phyloP scores from a whole-genome alignment of 2,113 vertebrate species.

The Melanostigma gelatinosum region DNA sequence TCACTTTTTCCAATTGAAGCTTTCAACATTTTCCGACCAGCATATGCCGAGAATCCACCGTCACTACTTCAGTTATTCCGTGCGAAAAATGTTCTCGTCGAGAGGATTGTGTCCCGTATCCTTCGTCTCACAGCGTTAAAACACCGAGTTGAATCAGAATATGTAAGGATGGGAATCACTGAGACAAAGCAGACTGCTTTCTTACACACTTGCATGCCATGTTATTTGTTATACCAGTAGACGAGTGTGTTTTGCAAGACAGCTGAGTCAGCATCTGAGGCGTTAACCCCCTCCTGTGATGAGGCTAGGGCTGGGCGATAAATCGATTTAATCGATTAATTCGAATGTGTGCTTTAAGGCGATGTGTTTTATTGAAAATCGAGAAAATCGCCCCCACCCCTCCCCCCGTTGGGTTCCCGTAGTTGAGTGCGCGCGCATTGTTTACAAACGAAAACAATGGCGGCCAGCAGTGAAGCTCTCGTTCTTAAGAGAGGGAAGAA shows the following conservation, averaged over 20 bases:
- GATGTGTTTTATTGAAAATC: no score
- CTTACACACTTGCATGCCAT: no score
- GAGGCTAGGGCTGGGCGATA: no score
- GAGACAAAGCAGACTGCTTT: background rate
- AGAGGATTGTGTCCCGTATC: background rate
- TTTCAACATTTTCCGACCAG: conserved; percentile 14
- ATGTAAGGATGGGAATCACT: background rate
- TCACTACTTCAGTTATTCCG: conserved; percentile 14
- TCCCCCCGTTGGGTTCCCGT: no score
- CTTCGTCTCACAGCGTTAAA: background rate
- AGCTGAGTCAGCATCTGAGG: conserved; percentile 40
- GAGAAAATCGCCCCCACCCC: no score
- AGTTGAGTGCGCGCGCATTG: no score
- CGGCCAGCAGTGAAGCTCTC: no score
- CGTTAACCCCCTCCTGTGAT: conserved; percentile 44
- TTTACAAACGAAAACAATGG: no score
- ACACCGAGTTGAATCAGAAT: conserved; percentile 22
- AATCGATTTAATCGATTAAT: no score
- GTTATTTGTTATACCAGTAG: background rate
- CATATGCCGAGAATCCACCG: background rate
- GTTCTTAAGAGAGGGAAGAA: no score
- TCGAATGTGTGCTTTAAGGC: no score
- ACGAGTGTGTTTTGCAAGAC: background rate
- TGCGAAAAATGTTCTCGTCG: conserved; percentile 2
- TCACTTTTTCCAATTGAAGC: background rate